Base-by-base conservation (phyloP, 1,140 invertebrate species). In the Camponotus floridanus region DNA sequence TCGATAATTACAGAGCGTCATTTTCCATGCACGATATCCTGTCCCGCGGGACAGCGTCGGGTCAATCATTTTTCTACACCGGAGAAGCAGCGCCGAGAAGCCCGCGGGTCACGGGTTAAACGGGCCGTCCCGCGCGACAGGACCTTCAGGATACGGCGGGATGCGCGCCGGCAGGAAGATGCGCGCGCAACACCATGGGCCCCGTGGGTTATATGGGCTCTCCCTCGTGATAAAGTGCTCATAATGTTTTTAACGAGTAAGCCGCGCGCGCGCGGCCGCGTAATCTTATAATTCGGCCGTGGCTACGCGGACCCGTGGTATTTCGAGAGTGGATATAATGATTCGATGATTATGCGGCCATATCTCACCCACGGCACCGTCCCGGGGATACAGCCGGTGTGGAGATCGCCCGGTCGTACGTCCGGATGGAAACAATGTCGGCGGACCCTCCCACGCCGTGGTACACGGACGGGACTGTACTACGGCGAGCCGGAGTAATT, bases 321-420 rank as follows among this genome's bases (percentile, higher is more conserved):
- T 91, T 89, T 90, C 88, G 88, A 93, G 92, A 92, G 92, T 88
- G 90, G 89, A 87, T 91, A 94, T 94, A 94, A 94, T 94, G 94
- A 94, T 94, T 94, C 91, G 93, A 94, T 94, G 93, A 94, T 94
- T 94, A 94, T 94, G 93, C 91, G 93, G 93, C 93, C 93, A 94
- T 94, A 94, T 94, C 94, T 94, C 94, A 94, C 94, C 93, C 92
- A 92, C 91, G 85, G 92, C 85, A 91, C 91, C 85, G 88, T 93
- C 90, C 86, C 87, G 89, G 85, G 88, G 88, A 93, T 94, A 92
- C 92, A 93, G 91, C 83, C 93, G 87, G 87, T 91, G 91, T 83
- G 88, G 92, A 92, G 91, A 94, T 92, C 92, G 90, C 87, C 76
- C 68, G 85, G 87, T 88, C 89, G 87, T 87, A 86, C 89, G 71